phyloP scores from a whole-genome alignment of 2,113 vertebrate species.

The Atlantisia rogersi region DNA sequence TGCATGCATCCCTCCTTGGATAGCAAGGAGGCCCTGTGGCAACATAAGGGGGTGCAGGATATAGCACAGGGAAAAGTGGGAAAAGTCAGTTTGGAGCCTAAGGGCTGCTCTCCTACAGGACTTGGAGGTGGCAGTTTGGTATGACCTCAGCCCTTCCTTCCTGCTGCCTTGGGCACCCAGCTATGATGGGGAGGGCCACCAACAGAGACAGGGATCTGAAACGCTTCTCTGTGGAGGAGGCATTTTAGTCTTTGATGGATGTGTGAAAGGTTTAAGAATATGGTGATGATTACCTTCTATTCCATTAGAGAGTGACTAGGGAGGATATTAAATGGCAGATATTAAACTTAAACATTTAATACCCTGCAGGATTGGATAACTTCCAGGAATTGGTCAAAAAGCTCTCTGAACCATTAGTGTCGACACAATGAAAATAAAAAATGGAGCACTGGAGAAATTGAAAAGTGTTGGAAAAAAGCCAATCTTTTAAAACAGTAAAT shows the following conservation, averaged over 20 bases:
- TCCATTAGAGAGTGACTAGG: slow-evolving; percentile 47
- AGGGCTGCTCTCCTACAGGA: not conserved
- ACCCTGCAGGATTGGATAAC: slow-evolving; percentile 19
- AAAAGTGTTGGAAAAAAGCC: slow-evolving; percentile 46
- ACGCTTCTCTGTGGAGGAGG: not conserved
- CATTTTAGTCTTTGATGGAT: not conserved
- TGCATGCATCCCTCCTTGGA: not conserved
- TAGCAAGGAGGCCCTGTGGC: not conserved
- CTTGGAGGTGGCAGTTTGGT: not conserved
- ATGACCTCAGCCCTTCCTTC: not conserved
- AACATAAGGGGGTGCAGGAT: not conserved
- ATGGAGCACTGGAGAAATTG: not conserved
- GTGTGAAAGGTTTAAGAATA: slow-evolving; percentile 1
- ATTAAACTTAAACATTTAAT: slow-evolving; percentile 41
- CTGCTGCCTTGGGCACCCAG: not conserved
- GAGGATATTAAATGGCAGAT: slow-evolving; percentile 34
- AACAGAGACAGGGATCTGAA: not conserved
- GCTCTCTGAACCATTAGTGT: slow-evolving; percentile 45
- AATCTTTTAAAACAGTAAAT: slow-evolving; percentile 39
- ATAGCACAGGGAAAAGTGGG: not conserved
- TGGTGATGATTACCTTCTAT: not conserved
- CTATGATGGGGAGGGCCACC: not conserved
- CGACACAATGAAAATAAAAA: not conserved
- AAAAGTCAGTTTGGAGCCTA: not conserved
- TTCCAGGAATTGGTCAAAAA: slow-evolving; percentile 36